Conservation (phyloP, 2,888 invertebrate genomes). For the Tetanocera ferruginea region DNA sequence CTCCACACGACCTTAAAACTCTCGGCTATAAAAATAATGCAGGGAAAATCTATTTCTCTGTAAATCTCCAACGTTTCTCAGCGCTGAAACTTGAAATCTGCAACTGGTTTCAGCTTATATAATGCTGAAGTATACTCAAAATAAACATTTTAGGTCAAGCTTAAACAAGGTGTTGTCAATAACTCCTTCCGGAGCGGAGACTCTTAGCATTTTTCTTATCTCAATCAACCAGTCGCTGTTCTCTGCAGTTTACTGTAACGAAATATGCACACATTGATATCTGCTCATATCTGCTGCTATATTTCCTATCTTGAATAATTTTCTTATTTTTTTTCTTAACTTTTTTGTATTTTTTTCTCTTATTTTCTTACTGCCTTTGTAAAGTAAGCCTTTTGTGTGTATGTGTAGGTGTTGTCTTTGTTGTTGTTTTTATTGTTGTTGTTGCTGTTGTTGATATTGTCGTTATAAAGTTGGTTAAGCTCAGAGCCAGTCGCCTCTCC, state of each 20-base stretch:
- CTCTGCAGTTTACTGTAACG: conserved; percentile 3
- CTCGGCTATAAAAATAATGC: too few relatives aligned
- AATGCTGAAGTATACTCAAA: too few relatives aligned
- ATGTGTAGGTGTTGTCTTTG: conserved; percentile 15
- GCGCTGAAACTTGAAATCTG: too few relatives aligned
- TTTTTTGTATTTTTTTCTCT: conserved; percentile 7
- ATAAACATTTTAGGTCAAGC: too few relatives aligned
- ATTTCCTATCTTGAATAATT: conserved; percentile 46
- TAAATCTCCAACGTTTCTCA: too few relatives aligned
- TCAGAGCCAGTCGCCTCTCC: background rate
- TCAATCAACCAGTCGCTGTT: background rate
- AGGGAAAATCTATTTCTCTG: too few relatives aligned
- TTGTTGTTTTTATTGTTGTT: conserved; percentile 47
- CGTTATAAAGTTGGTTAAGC: conserved; percentile 2
- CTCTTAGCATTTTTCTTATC: too few relatives aligned
- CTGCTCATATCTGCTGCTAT: conserved; percentile 41
- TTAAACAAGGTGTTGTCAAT: too few relatives aligned
- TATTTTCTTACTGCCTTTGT: conserved; percentile 42
- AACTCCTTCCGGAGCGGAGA: too few relatives aligned
- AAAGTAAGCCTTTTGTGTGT: background rate
- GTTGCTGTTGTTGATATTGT: background rate
- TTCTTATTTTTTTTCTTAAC: conserved; percentile 21
- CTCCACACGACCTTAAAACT: too few relatives aligned
- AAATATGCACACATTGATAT: conserved; percentile 35
- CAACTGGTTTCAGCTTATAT: too few relatives aligned